These are phyloP conservation scores for Drosophila albomicans DNA, from an alignment of 1,140 invertebrate species.

Conservation along the genomic window DNA sequence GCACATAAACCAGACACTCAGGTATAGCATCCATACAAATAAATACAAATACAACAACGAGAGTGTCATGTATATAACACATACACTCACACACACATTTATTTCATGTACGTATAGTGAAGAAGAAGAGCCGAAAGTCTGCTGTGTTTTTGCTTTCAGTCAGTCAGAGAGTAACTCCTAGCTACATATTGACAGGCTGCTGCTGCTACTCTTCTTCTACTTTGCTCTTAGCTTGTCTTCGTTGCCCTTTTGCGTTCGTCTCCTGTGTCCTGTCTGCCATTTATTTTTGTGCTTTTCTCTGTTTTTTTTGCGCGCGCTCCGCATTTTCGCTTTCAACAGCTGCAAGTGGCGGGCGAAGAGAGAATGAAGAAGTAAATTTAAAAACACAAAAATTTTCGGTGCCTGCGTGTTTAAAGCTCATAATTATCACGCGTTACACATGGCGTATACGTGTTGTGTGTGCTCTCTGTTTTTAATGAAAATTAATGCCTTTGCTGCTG, in stretches of 20 bases:
- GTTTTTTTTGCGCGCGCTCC: neutral
- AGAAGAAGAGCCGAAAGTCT: slow-evolving; percentile 49
- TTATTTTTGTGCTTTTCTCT: neutral
- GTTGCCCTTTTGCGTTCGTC: slow-evolving; percentile 12
- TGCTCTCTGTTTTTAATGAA: slow-evolving; percentile 59
- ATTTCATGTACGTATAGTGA: slow-evolving; percentile 4
- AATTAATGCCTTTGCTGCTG: slow-evolving; percentile 70
- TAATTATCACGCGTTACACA: slow-evolving; percentile 69
- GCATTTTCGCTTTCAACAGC: slow-evolving; percentile 45
- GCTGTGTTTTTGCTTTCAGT: slow-evolving; percentile 54
- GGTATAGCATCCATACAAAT: slow-evolving; percentile 13
- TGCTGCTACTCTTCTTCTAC: neutral
- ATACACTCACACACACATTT: slow-evolving; percentile 9
- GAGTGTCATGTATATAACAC: slow-evolving; percentile 13
- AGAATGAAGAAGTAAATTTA: slow-evolving; percentile 13
- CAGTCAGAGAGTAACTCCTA: slow-evolving; percentile 26
- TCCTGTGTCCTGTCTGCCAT: no score
- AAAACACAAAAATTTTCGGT: slow-evolving; percentile 23
- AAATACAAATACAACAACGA: slow-evolving; percentile 4
- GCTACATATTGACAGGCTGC: slow-evolving; percentile 47
- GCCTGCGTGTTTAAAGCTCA: slow-evolving; percentile 65
- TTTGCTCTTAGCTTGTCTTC: slow-evolving; percentile 9
- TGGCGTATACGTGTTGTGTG: slow-evolving; percentile 59
- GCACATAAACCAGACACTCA: slow-evolving; percentile 47
- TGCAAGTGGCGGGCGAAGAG: neutral